A percentile compares a stretch with the other conserved stretches of the same genome.
phyloP scores from a whole-genome alignment of 2,797 vertebrate genomes.

The Sebastes kiyomatsui region DNA sequence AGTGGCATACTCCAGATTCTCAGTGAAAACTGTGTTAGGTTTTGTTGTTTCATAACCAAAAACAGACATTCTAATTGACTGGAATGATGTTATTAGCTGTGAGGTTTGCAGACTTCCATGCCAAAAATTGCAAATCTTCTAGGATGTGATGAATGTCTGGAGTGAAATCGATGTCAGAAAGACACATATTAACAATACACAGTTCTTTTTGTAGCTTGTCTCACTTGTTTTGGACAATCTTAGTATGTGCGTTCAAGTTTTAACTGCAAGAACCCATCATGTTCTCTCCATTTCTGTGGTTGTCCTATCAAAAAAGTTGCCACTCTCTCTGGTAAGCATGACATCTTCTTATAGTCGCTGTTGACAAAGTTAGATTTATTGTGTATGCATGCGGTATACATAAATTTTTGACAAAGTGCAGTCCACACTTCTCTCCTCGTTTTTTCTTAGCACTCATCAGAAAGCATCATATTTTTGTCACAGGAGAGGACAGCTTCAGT shows the following conservation, averaged over 20 bases:
- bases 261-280: background rate
- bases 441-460: background rate
- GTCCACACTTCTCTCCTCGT: background rate
- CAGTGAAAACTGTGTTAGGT: constrained; percentile 21
- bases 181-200: background rate
- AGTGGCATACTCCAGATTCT: constrained; percentile 30
- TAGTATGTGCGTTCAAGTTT: background rate
- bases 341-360: background rate
- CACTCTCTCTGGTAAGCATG: background rate
- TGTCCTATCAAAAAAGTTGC: background rate
- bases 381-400: background rate
- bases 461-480: constrained; percentile 27
- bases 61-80: constrained; percentile 27
- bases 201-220: background rate
- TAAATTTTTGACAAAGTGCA: constrained; percentile 27
- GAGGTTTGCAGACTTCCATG: background rate
- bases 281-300: background rate
- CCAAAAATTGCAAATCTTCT: background rate
- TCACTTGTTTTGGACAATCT: background rate
- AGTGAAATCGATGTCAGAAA: constrained; percentile 19
- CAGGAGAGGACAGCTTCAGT: constrained; percentile 1
- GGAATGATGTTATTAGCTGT: background rate
- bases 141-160: background rate
- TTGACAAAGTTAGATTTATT: constrained; percentile 18
- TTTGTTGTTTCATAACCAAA: constrained; percentile 26